Base-by-base conservation (phyloP, 2,113 vertebrate species). In the Motacilla tschutschensis region DNA sequence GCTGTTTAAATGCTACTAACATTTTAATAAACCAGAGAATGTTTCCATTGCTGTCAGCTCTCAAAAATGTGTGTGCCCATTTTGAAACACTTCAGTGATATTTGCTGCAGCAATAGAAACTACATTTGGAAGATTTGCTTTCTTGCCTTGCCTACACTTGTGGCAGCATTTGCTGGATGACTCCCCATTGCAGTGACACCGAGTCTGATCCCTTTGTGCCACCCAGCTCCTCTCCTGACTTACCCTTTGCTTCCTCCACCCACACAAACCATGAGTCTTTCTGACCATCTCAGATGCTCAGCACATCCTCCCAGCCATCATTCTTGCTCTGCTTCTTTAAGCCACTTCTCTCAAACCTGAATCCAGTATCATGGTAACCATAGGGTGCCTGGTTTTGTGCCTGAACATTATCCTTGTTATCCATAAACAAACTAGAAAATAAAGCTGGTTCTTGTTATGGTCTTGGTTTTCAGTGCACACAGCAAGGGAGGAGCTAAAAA, bases 121-220 rank as follows among this genome's bases (percentile, higher is more conserved):
- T 55, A 1, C 38, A 17, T 67, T 55, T 4, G 5, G 46, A 73
- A 79, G 22, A 55, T 73, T 41, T 79, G 6, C 13, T 69, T 85
- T 79, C 29, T 82, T 79, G 26, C 17, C 36, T 76, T 85, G 20
- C 15, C n/a, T 50, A 14, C 31, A 31, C 9, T 41, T 46, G 6
- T 41, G 22, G 8, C 29, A 63, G 24, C 2, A 0, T 60, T 75
- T 65, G 24, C 53, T 3, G 1, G 25, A 36, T 1, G 4, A 44
- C 8, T 73, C 22, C 10, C 12, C 4, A 3, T 5, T 47, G 54
- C 2, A 0, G 16, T 77, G 46, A 36, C 60, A 51, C 9, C 1
- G 10, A 44, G 21, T 44, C 36, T 71, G 80, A 81, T 60, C 63
- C 41, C 16, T 78, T 60, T 4, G 1, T 31, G 20, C 26, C 28